Evolutionary conservation across 2,888 invertebrate species (phyloP), one percentile per base, ranked within the genome.

Genomic region (Lasioglossum vierecki): DNA sequence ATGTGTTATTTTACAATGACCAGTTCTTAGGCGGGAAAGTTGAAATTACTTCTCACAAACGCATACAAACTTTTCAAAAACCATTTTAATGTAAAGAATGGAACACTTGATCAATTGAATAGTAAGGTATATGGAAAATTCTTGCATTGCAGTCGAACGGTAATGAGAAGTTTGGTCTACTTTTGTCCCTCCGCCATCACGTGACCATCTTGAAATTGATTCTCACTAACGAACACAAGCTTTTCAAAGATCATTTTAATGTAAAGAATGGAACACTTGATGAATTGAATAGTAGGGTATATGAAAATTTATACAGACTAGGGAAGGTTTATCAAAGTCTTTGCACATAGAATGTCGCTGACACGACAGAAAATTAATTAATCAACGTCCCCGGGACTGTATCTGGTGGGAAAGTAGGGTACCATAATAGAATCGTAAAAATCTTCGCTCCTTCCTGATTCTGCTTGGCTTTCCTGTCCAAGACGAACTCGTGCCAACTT

Each of bases 351-450:
- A 57, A 8, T 15, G 44, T 46, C 30, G 68, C 73, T 46, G 76
- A 76, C 39, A 15, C 13, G 11, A 44, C 78, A 35, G 63, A 35
- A 66, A 73, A 39, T 78, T 84, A 84, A 85, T 85, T 80, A 84
- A 80, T 75, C 63, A 53, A 13, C 44, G 30, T 44, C 11, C n/a
- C 22, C 49, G 11, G n/a, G 41, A 63, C 18, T 74, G 44, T 63
- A 68, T 76, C 41, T 22, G 49, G 44, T 74, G 80, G 49, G 53
- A 53, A 76, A 75, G 71, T 35, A 35, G 22, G 68, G 71, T 26
- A 76, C 60, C 75, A 77, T 63, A 74, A 80, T 66, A 70, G 79
- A 81, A 84, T 86, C 86, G 82, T 86, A 86, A 86, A 86, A 85
- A 85, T 85, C 81, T 75, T 85, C 49, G 76, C 68, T 68, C 76